These are phyloP conservation scores for Clarias gariepinus DNA, from an alignment of 2,113 vertebrate species.

Conservation along the genomic window DNA sequence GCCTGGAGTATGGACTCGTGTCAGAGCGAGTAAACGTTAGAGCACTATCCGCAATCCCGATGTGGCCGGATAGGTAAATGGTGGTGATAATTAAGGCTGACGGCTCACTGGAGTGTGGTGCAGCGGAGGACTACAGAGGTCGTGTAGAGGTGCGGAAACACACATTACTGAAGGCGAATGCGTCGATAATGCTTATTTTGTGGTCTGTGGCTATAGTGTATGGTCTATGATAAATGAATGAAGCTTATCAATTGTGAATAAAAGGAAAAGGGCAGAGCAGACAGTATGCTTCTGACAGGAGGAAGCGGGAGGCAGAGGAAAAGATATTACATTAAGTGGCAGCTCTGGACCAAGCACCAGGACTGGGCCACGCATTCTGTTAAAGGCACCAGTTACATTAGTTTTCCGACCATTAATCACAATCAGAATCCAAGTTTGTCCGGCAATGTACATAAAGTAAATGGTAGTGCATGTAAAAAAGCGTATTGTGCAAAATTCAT, in stretches of 20 bases:
- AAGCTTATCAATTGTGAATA: constrained; percentile 28
- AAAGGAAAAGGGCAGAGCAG: not conserved
- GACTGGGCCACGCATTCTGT: not conserved
- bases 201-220: constrained; percentile 31
- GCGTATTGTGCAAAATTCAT: too few species aligned
- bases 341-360: not conserved
- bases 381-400: not conserved
- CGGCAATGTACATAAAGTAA: too few species aligned
- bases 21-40: constrained; percentile 49
- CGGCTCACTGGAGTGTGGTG: constrained; percentile 45
- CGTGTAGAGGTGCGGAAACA: constrained; percentile 37
- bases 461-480: too few species aligned
- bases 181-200: constrained; percentile 44
- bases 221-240: constrained; percentile 28
- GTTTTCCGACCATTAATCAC: not conserved
- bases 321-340: constrained; percentile 14
- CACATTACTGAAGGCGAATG: constrained; percentile 17
- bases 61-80: constrained; percentile 40
- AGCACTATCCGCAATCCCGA: not conserved
- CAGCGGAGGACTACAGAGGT: constrained; percentile 40
- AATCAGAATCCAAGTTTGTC: too few species aligned
- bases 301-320: not conserved
- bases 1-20: constrained; percentile 34
- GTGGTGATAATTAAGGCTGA: constrained; percentile 49
- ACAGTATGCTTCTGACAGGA: not conserved